Percentiles rank a stretch among this genome's conserved stretches.
These are phyloP conservation scores for Sarcophaga bullata DNA, from an alignment of 1,140 invertebrate species.

Conservation along the genomic window DNA sequence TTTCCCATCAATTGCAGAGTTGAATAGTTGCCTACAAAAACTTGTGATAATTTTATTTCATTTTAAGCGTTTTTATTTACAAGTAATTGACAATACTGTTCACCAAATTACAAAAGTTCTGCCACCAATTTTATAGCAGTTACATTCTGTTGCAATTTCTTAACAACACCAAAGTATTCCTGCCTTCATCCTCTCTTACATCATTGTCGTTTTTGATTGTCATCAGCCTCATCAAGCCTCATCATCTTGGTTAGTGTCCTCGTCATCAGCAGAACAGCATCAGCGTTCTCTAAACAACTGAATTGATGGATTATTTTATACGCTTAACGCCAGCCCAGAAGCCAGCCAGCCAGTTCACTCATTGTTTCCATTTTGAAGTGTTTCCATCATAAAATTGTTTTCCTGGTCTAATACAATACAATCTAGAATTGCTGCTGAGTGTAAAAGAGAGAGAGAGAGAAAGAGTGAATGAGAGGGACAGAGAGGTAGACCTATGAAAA, in stretches of 20 bases:
- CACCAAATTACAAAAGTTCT: background rate
- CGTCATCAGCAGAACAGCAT: background rate
- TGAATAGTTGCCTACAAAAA: too few relatives aligned
- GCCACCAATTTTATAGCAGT: conserved; percentile 14
- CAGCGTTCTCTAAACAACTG: background rate
- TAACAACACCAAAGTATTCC: background rate
- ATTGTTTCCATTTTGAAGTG: background rate
- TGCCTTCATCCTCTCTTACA: background rate
- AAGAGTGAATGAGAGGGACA: too few relatives aligned
- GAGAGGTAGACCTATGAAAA: too few relatives aligned
- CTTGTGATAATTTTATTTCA: too few relatives aligned
- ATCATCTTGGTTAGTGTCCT: background rate
- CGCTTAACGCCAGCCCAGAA: background rate
- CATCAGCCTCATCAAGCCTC: background rate
- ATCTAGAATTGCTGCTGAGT: too few relatives aligned
- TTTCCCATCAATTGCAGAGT: too few relatives aligned
- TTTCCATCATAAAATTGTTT: conserved; percentile 18
- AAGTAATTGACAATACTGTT: background rate
- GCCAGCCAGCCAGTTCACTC: too few relatives aligned
- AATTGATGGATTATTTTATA: conserved; percentile 36
- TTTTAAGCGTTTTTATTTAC: background rate
- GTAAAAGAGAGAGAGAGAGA: too few relatives aligned
- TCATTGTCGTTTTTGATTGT: too few relatives aligned
- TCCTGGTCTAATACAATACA: background rate
- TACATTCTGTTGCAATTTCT: conserved; percentile 25